Base-by-base conservation (phyloP, 2,888 invertebrate genomes). In the Pedicia rivosa region DNA sequence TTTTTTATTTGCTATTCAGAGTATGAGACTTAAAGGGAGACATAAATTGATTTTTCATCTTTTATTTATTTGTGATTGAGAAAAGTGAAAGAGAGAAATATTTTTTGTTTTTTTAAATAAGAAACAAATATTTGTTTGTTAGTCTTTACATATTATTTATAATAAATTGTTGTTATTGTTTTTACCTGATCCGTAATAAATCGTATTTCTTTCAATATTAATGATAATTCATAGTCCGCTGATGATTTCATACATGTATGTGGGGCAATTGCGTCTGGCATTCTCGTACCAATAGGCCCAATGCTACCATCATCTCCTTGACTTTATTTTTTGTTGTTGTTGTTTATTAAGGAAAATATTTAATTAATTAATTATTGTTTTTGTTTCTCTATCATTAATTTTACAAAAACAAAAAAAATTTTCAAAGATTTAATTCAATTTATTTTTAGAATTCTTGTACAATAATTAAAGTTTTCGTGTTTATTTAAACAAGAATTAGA, bases 131-230 rank as follows among this genome's bases (percentile, higher is more conserved):
- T n/a, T n/a, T n/a, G n/a, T n/a, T n/a, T n/a, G n/a, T n/a, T n/a
- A n/a, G n/a, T n/a, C n/a, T n/a, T n/a, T n/a, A n/a, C n/a, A n/a
- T n/a, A n/a, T n/a, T n/a, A n/a, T n/a, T n/a, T n/a, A n/a, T n/a
- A n/a, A n/a, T n/a, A n/a, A n/a, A n/a, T n/a, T n/a, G n/a, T n/a
- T n/a, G n/a, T n/a, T 28, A 9, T 19, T 25, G 65, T 60, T 42
- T 68, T 62, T 63, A 83, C 75, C 67, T 82, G 79, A 68, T 83
- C 80, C 55, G 90, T 91, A 64, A 91, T 87, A 69, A 81, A 82
- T 62, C 83, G 78, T 62, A 86, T 74, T 71, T 95, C 94, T 67
- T 90, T 88, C 55, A 94, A 75, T 63, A 95, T 94, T 64, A 86
- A 76, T 55, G 86, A 79, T 66, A 94, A 76, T 71, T 94, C 92